A percentile compares a stretch with the other conserved stretches of the same genome.
Conservation (phyloP, 2,888 invertebrate genomes). For the Euzophera pinguis region DNA sequence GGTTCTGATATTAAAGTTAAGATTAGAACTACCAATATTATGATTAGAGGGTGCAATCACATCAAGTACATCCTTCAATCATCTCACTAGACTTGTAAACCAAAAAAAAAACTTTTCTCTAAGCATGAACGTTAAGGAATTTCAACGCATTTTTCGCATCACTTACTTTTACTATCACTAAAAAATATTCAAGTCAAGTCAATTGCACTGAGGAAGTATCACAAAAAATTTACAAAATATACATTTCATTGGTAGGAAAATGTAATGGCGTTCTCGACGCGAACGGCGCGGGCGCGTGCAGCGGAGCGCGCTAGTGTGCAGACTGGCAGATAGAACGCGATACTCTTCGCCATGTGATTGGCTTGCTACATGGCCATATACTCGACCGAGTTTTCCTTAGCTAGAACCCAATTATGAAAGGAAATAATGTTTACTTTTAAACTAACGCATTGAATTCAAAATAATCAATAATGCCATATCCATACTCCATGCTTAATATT, state of each 20-base stretch:
- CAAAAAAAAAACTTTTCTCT: too few relatives aligned
- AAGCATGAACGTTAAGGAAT: too few relatives aligned
- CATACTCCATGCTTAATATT: too few relatives aligned
- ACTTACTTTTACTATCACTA: not conserved
- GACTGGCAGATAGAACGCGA: not conserved
- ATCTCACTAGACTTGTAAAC: not conserved
- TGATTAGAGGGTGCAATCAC: not conserved
- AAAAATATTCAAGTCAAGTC: not conserved
- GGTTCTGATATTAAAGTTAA: conserved; percentile 4
- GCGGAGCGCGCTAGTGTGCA: not conserved
- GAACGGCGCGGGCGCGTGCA: not conserved
- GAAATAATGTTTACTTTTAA: too few relatives aligned
- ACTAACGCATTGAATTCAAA: too few relatives aligned
- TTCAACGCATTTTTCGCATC: too few relatives aligned
- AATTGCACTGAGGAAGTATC: not conserved
- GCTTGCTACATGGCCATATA: too few relatives aligned
- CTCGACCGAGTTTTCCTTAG: too few relatives aligned
- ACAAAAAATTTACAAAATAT: not conserved
- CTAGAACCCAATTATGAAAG: too few relatives aligned
- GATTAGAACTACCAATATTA: conserved; percentile 3
- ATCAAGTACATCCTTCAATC: not conserved
- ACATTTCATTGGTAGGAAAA: not conserved
- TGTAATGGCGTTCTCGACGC: not conserved
- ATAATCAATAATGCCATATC: too few relatives aligned
- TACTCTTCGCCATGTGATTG: not conserved